Evolutionary conservation across 2,888 invertebrate genomes (phyloP), one percentile per base, ranked within the genome.

Genomic region (Volucella inflata): DNA sequence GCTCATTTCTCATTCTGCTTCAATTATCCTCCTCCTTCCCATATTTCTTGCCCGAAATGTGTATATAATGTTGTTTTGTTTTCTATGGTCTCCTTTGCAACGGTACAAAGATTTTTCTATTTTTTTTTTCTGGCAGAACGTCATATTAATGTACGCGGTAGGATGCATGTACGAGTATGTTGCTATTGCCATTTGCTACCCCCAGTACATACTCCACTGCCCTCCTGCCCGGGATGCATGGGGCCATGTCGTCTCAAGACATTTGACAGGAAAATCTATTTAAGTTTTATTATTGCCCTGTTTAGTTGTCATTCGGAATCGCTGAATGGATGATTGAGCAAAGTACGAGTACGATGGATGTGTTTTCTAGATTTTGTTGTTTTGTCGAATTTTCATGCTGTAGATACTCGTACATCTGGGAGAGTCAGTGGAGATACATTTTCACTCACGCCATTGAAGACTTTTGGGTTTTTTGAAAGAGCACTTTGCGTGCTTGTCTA

Each of bases 201-300:
- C 67, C 68, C 46, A 8, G 46, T 48, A 44, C 67, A 53, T 48
- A 44, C 74, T 51, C 21, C 40, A 6, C 6, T 30, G 30, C 30
- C 6, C 30, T 30, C 0, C 30, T 6, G 6, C 0, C 30, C 30
- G 30, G 30, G 30, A 30, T 57, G 30, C n/a, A 82, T 55, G 71
- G 77, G 64, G 82, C 77, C 71, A 77, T 14, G 55, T 44, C 59
- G 82, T 84, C 70, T 79, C 68, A 44, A 79, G 70, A 84, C 83
- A 79, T 84, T 84, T 84, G 83, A 84, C 83, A 84, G 79, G 74
- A 79, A 84, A 84, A 79, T 84, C 83, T 84, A 79, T 84, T 84
- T 79, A 74, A 84, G 79, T 84, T 84, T 84, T 84, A 84, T 84
- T 79, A 79, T 84, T 84, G 79, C 77, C 68, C 74, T 84, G 83